Conservation (phyloP, 2,888 invertebrate genomes). For the Mayetiola destructor region DNA sequence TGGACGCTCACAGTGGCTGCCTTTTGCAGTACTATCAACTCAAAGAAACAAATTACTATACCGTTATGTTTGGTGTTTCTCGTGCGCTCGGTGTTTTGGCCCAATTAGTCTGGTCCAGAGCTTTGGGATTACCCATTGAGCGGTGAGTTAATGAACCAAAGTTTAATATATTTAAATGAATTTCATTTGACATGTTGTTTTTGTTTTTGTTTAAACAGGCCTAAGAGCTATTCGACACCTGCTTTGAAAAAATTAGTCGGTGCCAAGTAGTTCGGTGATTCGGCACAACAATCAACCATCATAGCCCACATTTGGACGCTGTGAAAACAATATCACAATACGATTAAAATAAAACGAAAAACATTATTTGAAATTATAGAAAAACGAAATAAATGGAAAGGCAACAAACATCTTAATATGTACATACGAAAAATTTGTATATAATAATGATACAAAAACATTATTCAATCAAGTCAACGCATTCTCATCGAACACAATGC, state of each 20-base stretch:
- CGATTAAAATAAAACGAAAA: slow-evolving; percentile 1
- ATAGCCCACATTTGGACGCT: neutral
- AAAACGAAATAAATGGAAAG: neutral
- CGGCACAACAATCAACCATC: neutral
- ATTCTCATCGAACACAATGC: too few species aligned
- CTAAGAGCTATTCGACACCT: slow-evolving; percentile 62
- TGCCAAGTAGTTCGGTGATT: neutral
- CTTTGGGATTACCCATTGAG: slow-evolving; percentile 69
- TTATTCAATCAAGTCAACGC: too few species aligned
- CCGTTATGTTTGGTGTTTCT: slow-evolving; percentile 78
- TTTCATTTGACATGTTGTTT: too few species aligned
- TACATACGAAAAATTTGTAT: too few species aligned
- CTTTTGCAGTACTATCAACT: slow-evolving; percentile 69
- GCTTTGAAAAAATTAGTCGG: slow-evolving; percentile 34
- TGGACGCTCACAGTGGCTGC: slow-evolving; percentile 81
- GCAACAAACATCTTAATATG: neutral
- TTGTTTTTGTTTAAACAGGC: too few species aligned
- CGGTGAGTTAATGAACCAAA: too few species aligned
- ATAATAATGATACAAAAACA: too few species aligned
- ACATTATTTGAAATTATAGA: neutral
- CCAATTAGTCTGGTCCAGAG: slow-evolving; percentile 68
- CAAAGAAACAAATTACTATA: slow-evolving; percentile 84
- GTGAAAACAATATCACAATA: neutral
- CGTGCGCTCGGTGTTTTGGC: slow-evolving; percentile 70
- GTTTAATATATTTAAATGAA: too few species aligned